phyloP scores from a whole-genome alignment of 2,888 invertebrate genomes.

The Agapostemon virescens region DNA sequence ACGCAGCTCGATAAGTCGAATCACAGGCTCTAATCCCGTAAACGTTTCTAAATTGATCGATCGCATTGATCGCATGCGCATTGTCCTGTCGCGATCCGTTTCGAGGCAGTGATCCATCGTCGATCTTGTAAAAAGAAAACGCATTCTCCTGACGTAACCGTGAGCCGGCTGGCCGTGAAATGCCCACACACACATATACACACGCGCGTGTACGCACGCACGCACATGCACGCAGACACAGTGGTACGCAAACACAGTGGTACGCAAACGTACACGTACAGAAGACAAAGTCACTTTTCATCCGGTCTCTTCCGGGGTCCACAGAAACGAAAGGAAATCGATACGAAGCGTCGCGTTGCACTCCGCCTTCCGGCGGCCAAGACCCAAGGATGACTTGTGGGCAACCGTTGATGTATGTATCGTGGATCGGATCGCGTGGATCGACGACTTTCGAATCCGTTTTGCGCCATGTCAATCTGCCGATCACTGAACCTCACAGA shows the following conservation, averaged over 20 bases:
- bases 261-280: neutral
- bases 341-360: conserved; percentile 8
- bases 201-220: neutral
- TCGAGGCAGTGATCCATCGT: conserved; percentile 13
- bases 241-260: neutral
- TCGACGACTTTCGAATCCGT: conserved; percentile 45
- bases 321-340: conserved; percentile 45
- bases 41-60: conserved; percentile 18
- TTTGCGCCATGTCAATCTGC: conserved; percentile 17
- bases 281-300: conserved; percentile 23
- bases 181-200: neutral
- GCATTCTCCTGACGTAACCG: neutral
- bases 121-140: conserved; percentile 19
- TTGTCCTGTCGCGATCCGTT: conserved; percentile 17
- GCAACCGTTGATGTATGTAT: conserved; percentile 18
- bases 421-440: conserved; percentile 36
- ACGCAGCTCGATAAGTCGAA: conserved; percentile 1
- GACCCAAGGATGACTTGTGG: conserved; percentile 38
- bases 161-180: neutral
- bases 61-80: conserved; percentile 12
- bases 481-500: conserved; percentile 89
- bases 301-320: conserved; percentile 4
- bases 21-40: neutral
- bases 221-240: neutral
- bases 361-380: neutral